Evolutionary conservation across 2,888 invertebrate species (phyloP).

Genomic region (Himalopsyche tibetana): DNA sequence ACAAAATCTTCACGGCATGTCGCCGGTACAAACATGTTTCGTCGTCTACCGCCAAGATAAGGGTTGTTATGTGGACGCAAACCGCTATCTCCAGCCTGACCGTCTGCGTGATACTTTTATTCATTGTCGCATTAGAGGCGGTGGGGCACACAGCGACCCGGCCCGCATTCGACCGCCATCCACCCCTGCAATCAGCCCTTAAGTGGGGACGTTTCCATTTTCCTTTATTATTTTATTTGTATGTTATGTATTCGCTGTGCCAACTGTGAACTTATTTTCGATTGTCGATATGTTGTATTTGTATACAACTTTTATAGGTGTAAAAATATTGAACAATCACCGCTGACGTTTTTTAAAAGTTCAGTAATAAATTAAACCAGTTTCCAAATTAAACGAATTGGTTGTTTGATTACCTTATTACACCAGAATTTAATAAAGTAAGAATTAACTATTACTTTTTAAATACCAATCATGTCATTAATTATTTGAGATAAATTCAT

Average conservation of each 20-base stretch:
- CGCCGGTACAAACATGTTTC: conserved; percentile 26
- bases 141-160: conserved; percentile 32
- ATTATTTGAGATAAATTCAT: too few species aligned
- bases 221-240: conserved; percentile 34
- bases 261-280: conserved; percentile 29
- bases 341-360: too few species aligned
- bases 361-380: too few species aligned
- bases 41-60: conserved; percentile 32
- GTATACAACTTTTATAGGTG: too few species aligned
- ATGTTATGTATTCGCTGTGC: conserved; percentile 25
- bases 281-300: not conserved
- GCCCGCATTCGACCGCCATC: conserved; percentile 1
- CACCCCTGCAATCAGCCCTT: conserved; percentile 53
- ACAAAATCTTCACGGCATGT: conserved; percentile 3
- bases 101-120: conserved; percentile 57
- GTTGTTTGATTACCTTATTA: too few species aligned
- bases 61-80: conserved; percentile 38
- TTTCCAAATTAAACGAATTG: too few species aligned
- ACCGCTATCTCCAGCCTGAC: conserved; percentile 50
- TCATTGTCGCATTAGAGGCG: conserved; percentile 52
- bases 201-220: conserved; percentile 24
- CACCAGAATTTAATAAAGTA: too few species aligned
- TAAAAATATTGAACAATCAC: too few species aligned
- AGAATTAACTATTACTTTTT: too few species aligned
- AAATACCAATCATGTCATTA: too few species aligned